These are phyloP conservation scores for mouse (Mus musculus) DNA, from an alignment of 2,113 vertebrate genomes.

Conservation along the genomic window DNA sequence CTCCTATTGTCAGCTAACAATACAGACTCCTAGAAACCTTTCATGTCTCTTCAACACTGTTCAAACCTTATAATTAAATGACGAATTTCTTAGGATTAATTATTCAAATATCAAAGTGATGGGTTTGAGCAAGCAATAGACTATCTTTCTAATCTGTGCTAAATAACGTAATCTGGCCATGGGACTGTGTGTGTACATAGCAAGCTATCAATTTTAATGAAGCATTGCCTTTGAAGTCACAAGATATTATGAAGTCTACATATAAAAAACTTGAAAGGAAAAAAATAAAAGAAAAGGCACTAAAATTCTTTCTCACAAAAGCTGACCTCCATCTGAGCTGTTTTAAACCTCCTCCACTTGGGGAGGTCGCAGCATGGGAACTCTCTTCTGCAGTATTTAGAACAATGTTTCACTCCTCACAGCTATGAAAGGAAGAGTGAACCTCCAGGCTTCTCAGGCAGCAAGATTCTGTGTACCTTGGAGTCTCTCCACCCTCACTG, in stretches of 20 bases:
- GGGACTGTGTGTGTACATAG: not conserved
- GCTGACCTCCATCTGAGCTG: not conserved
- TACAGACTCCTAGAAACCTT: constrained; percentile 19
- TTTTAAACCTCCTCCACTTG: not conserved
- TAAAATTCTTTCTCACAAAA: constrained; percentile 39
- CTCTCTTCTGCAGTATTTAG: not conserved
- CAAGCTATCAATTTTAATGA: constrained; percentile 51
- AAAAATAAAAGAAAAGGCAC: not conserved
- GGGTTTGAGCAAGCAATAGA: not conserved
- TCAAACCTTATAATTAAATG: constrained; percentile 66
- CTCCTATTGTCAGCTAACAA: constrained; percentile 23
- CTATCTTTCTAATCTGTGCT: constrained; percentile 18
- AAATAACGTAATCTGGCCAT: not conserved
- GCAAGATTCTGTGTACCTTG: not conserved
- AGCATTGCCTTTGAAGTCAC: constrained; percentile 55
- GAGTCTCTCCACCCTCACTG: rapidly evolving
- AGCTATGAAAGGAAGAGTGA: not conserved
- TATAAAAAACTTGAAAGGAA: not conserved
- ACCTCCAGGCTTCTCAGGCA: not conserved
- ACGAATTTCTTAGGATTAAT: constrained; percentile 66
- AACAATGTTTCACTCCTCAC: not conserved
- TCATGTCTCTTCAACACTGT: constrained; percentile 40
- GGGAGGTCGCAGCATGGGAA: not conserved
- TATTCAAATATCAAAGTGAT: constrained; percentile 63
- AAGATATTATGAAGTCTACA: constrained; percentile 13